Conservation (phyloP, 2,888 invertebrate genomes). For the Lochmaea capreae region DNA sequence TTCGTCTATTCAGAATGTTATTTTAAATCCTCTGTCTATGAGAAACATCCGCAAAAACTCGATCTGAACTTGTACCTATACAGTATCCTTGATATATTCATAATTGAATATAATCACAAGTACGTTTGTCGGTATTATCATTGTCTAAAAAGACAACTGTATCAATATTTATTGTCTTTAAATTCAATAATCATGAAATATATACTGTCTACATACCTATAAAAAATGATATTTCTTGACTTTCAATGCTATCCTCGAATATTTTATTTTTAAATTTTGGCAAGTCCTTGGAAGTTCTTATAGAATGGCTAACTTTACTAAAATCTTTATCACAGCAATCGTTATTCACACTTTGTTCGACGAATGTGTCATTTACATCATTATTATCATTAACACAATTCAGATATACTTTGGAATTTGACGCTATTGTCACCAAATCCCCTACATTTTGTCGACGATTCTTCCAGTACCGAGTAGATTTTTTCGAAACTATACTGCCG, state of each 20-base stretch:
- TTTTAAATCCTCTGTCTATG: too few relatives aligned
- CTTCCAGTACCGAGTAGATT: slow-evolving; percentile 28
- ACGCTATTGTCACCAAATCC: slow-evolving; percentile 72
- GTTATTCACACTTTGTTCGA: slow-evolving; percentile 29
- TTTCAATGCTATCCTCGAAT: slow-evolving; percentile 60
- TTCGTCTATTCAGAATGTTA: too few relatives aligned
- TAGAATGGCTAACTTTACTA: slow-evolving; percentile 46
- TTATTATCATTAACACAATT: slow-evolving; percentile 51
- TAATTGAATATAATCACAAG: too few relatives aligned
- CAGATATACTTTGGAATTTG: slow-evolving; percentile 70
- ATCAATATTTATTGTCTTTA: too few relatives aligned
- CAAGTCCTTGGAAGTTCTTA: slow-evolving; percentile 53
- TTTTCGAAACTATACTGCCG: slow-evolving; percentile 28
- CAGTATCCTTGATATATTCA: too few relatives aligned
- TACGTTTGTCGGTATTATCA: too few relatives aligned
- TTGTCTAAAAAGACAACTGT: too few relatives aligned
- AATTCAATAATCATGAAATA: too few relatives aligned
- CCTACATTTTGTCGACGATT: slow-evolving; percentile 70
- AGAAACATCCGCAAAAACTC: too few relatives aligned
- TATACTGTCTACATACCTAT: slow-evolving; percentile 55
- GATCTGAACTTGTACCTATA: too few relatives aligned
- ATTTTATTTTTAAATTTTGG: slow-evolving; percentile 58
- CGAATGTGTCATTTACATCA: slow-evolving; percentile 19
- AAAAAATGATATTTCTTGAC: slow-evolving; percentile 62
- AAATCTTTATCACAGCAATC: slow-evolving; percentile 45